Evolutionary conservation across 2,888 invertebrate genomes (phyloP), one percentile per base, ranked within the genome.

Genomic region (Atrina japonica): DNA sequence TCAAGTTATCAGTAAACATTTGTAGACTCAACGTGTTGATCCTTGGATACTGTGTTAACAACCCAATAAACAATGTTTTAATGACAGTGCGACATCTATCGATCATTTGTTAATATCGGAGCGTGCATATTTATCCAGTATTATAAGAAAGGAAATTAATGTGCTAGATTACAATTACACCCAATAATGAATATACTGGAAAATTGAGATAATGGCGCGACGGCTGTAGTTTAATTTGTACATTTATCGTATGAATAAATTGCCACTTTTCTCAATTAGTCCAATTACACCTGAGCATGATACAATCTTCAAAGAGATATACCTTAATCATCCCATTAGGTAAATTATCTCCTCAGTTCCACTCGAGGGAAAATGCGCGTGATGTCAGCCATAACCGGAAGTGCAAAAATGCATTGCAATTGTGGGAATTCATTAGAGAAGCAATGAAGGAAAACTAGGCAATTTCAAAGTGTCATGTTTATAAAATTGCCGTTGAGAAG

Each of bases 191-290:
- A 40, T 56, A 56, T 60, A 70, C 70, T 65, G 65, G 58, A 53
- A 70, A 70, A 70, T 60, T 59, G 59, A 70, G 59, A 70, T 70
- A 65, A 65, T 60, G 70, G 60, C 60, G 59, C 52, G 61, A 65
- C 70, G 59, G 60, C 65, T 40, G 40, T 40, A 35, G 59, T 70
- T 70, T 70, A 70, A 72, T 72, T 72, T 72, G 71, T 72, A 66
- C 71, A 72, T 66, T 72, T 61, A 61, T 66, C 71, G 66, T 61
- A 41, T 49, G 59, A 47, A 56, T 72, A 72, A 67, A 72, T 72
- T 72, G 71, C 55, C 61, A 67, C 56, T 66, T 72, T 72, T 72
- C 52, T 63, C 71, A 72, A 72, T 72, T 72, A 72, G 71, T 61
- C 63, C 67, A 67, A 72, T 72, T 72, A 72, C 60, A 66, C 66